These are phyloP conservation scores for Phymatocera aterrima DNA, from an alignment of 2,888 invertebrate genomes.

Conservation along the genomic window DNA sequence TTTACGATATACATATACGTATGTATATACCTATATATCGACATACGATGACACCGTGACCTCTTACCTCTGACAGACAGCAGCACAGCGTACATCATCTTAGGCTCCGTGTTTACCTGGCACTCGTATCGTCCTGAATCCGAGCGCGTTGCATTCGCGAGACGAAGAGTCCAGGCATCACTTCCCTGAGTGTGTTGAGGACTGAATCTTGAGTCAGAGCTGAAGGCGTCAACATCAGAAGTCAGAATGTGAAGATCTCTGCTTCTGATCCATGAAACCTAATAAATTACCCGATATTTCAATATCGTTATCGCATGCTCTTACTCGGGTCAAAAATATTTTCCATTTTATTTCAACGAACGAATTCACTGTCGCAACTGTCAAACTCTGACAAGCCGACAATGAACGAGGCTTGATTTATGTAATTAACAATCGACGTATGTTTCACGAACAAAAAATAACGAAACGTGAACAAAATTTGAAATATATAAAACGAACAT, in stretches of 20 bases:
- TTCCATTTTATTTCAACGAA: slow-evolving; percentile 16
- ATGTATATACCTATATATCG: background rate
- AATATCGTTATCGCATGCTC: background rate
- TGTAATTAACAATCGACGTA: slow-evolving; percentile 31
- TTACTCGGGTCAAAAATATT: slow-evolving; percentile 4
- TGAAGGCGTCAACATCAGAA: slow-evolving; percentile 79
- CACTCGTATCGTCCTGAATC: slow-evolving; percentile 86
- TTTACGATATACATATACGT: no score
- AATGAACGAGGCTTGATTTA: slow-evolving; percentile 21
- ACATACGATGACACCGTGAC: slow-evolving; percentile 2
- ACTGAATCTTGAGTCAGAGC: slow-evolving; percentile 82
- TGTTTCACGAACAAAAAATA: background rate
- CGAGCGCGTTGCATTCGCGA: slow-evolving; percentile 77
- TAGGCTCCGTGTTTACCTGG: slow-evolving; percentile 86
- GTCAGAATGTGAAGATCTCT: slow-evolving; percentile 84
- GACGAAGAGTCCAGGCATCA: slow-evolving; percentile 79
- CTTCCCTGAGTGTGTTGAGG: slow-evolving; percentile 76
- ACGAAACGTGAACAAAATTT: background rate
- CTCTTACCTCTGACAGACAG: slow-evolving; percentile 80
- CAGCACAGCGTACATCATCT: slow-evolving; percentile 82
- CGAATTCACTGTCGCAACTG: slow-evolving; percentile 33
- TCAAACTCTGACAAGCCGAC: slow-evolving; percentile 10
- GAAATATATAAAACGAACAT: no score
- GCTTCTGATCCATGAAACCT: slow-evolving; percentile 87
- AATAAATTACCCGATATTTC: slow-evolving; percentile 50